Base-by-base conservation (phyloP, 2,113 vertebrate species). In the Notiomystis cincta region DNA sequence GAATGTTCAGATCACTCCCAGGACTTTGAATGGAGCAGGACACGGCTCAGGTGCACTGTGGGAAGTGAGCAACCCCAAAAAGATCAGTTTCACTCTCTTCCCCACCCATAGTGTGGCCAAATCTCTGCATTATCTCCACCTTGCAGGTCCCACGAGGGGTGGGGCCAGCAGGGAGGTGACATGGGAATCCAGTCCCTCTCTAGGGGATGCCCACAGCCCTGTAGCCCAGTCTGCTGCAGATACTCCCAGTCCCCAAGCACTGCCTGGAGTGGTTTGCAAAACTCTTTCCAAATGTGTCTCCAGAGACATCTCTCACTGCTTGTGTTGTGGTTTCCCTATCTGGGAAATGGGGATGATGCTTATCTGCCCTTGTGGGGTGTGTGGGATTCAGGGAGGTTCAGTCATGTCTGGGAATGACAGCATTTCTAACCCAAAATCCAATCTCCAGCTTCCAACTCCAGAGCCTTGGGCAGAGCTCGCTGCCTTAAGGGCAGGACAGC, bases 51-150 rank as follows among this genome's bases (percentile, higher is more conserved):
- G 28, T 40, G 57, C 10, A 1, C 77, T 2, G 7, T 5, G 33
- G 7, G 51, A 87, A 50, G 64, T 8, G 16, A 78, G 65, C 13
- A 44, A 20, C n/a, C 54, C 76, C 67, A 11, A 33, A 81, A 5
- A 31, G 18, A 66, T 87, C 28, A 1, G 15, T 27, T 45, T 17
- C 47, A 38, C 27, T 51, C 57, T 67, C 75, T 21, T 67, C 28
- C 35, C 12, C 25, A 44, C 7, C 10, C 8, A 47, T n/a, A 28
- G 3, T 0, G 2, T 1, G 14, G 30, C 11, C 9, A 3, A 14
- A n/a, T 25, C 53, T 1, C 58, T 2, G 14, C 3, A 33, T 13
- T 3, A 9, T 31, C 70, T 40, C 27, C 48, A 9, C 31, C 53
- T 11, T 1, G 1, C 45, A 25, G 62, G 44, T 31, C 61, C 56